Conservation (phyloP, 2,797 vertebrate genomes). For the Triplophysa yarkandensis region DNA sequence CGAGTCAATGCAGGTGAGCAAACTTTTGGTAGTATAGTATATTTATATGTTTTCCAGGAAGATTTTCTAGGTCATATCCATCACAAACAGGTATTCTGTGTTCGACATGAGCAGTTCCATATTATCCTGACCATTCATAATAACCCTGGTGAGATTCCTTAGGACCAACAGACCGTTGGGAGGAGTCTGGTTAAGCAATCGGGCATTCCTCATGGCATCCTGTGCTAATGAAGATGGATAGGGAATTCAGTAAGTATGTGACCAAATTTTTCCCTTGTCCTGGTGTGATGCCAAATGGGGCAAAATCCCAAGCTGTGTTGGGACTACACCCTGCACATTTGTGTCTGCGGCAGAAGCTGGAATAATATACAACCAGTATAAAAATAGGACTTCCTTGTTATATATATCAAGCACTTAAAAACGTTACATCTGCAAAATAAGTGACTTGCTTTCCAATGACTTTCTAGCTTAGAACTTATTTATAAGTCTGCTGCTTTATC, state of each 20-base stretch:
- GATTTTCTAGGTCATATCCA: not conserved
- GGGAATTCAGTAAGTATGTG: not conserved
- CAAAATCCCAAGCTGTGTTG: conserved; percentile 39
- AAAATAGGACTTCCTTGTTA: conserved; percentile 26
- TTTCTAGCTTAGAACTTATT: not conserved
- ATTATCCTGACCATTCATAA: conserved; percentile 15
- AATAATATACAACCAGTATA: conserved; percentile 40
- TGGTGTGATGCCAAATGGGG: conserved; percentile 38
- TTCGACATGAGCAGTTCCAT: not conserved
- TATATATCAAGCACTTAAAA: not conserved
- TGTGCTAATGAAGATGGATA: conserved; percentile 44
- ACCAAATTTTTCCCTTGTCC: conserved; percentile 21
- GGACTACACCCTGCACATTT: conserved; percentile 32
- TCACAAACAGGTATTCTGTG: too few relatives aligned
- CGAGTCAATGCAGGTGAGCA: too few relatives aligned
- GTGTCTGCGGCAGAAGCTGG: conserved; percentile 6
- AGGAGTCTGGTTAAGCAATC: conserved; percentile 10
- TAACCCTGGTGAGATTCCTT: not conserved
- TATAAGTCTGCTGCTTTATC: not conserved
- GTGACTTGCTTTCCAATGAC: not conserved
- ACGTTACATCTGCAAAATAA: not conserved
- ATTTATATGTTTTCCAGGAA: too few relatives aligned
- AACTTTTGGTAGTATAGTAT: too few relatives aligned
- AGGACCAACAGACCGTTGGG: conserved; percentile 1
- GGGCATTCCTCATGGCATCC: conserved; percentile 14